These are phyloP conservation scores for Jordanella pulchra DNA, from an alignment of 2,797 vertebrate genomes.

Conservation along the genomic window DNA sequence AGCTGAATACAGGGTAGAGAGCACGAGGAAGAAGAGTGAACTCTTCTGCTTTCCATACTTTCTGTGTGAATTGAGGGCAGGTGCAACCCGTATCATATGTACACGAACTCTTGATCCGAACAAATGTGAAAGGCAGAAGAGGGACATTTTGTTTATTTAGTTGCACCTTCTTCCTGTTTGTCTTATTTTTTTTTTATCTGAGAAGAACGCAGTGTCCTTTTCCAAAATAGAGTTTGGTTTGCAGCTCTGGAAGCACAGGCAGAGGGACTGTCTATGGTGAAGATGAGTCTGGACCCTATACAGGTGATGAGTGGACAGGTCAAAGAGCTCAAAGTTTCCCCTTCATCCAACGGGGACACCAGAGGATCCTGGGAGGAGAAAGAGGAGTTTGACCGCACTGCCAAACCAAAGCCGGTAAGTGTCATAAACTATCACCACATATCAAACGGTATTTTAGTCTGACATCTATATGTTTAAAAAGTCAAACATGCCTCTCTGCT, in stretches of 20 bases:
- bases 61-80: slow-evolving; percentile 23
- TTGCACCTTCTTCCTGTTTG: background rate
- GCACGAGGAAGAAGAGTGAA: slow-evolving; percentile 27
- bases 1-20: slow-evolving; percentile 34
- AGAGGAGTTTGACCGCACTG: slow-evolving; percentile 71
- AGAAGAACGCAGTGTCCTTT: slow-evolving; percentile 6
- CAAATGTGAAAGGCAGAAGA: slow-evolving; percentile 24
- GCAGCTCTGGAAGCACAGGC: slow-evolving; percentile 9
- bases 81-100: slow-evolving; percentile 20
- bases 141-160: slow-evolving; percentile 11
- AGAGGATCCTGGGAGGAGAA: slow-evolving; percentile 75
- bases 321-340: slow-evolving; percentile 61
- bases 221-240: slow-evolving; percentile 3
- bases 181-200: background rate
- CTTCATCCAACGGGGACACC: slow-evolving; percentile 77
- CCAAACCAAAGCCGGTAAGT: slow-evolving; percentile 91
- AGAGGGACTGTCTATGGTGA: slow-evolving; percentile 62
- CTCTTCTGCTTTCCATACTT: slow-evolving; percentile 23
- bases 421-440: background rate
- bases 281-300: slow-evolving; percentile 80
- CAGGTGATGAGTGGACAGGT: slow-evolving; percentile 77
- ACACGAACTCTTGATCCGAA: background rate
- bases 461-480: background rate
- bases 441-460: background rate
- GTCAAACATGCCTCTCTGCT: background rate